Percentiles rank a stretch among this genome's conserved stretches.
These are phyloP conservation scores for Smutsia temminckii DNA, from an alignment of 2,797 vertebrate species.

Conservation along the genomic window DNA sequence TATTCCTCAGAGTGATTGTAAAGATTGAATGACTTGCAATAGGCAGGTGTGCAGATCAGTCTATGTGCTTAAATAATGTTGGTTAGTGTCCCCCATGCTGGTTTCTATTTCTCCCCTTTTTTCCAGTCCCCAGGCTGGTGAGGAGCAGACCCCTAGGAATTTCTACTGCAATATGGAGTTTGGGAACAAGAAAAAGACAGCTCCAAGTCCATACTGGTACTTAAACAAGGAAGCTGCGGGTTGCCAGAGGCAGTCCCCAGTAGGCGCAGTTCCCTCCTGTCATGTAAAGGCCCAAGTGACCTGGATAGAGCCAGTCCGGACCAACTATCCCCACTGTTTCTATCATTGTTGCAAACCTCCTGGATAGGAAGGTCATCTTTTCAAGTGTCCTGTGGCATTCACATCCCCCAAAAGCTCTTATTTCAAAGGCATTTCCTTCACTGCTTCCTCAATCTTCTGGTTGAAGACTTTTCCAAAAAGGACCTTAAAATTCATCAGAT, in stretches of 20 bases:
- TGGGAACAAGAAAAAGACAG: not conserved
- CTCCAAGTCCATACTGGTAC: not conserved
- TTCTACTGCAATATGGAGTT: not conserved
- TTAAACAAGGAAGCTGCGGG: not conserved
- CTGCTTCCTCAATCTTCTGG: not conserved
- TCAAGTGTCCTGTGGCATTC: not conserved
- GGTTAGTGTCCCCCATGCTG: not conserved
- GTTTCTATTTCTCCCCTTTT: not conserved
- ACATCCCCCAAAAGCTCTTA: not conserved
- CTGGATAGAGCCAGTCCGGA: not conserved
- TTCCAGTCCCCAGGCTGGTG: not conserved
- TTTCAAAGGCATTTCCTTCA: not conserved
- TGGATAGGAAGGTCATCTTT: not conserved
- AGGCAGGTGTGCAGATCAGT: not conserved
- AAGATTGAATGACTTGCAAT: not conserved
- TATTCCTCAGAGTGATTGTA: not conserved
- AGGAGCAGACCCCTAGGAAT: not conserved
- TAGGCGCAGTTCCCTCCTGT: not conserved
- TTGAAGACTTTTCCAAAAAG: not conserved
- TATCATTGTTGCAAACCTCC: not conserved
- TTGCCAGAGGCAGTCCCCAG: not conserved
- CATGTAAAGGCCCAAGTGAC: not conserved
- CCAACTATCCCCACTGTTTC: not conserved
- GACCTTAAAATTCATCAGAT: not conserved
- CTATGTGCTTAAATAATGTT: not conserved